phyloP scores from a whole-genome alignment of 2,888 invertebrate genomes.

The Stramonita haemastoma region DNA sequence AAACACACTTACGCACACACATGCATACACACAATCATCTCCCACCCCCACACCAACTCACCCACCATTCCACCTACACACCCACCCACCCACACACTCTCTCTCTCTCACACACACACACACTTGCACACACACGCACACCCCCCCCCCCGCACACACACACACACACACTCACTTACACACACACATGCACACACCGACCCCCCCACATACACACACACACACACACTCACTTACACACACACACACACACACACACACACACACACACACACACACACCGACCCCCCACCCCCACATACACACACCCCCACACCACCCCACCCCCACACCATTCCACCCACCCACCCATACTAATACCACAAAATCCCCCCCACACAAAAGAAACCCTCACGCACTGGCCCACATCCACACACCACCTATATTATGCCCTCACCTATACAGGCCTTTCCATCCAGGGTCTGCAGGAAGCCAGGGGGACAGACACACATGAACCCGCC shows the following conservation, averaged over 20 bases:
- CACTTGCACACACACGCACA: background rate
- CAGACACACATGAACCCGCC: constrained; percentile 88
- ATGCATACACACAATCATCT: too few species aligned
- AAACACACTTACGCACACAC: too few species aligned
- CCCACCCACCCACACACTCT: too few species aligned
- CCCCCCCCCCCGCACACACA: background rate
- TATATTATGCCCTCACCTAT: constrained; percentile 80
- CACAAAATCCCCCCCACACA: background rate
- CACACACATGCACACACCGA: constrained; percentile 88
- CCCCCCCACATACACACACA: constrained; percentile 86
- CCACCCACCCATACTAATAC: too few species aligned
- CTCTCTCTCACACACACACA: too few species aligned
- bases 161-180: constrained; percentile 80
- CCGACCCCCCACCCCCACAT: too few species aligned
- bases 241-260: constrained; percentile 84
- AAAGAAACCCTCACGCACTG: background rate
- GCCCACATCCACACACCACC: background rate
- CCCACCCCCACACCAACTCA: too few species aligned
- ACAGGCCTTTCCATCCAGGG: constrained; percentile 85
- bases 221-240: constrained; percentile 84
- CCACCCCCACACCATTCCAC: too few species aligned
- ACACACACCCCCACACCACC: too few species aligned
- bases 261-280: background rate
- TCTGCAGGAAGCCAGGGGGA: constrained; percentile 85
- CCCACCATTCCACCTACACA: too few species aligned